These are phyloP conservation scores for Cinclus cinclus DNA, from an alignment of 2,113 vertebrate genomes.

Conservation along the genomic window DNA sequence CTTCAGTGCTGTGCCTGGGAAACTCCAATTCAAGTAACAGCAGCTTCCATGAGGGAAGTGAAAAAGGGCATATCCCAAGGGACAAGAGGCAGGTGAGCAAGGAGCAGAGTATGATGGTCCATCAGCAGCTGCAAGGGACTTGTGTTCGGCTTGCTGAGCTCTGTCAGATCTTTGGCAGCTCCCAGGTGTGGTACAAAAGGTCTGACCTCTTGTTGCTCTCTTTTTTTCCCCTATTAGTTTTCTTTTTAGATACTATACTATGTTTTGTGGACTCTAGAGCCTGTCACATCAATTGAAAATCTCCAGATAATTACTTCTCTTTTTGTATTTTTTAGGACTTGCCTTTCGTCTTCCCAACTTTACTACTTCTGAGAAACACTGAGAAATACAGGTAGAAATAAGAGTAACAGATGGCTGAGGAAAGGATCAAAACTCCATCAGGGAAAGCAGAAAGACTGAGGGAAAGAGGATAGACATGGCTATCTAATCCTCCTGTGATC, in stretches of 20 bases:
- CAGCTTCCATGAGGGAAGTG: background rate
- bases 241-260: background rate
- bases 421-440: background rate
- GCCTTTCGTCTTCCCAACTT: background rate
- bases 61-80: background rate
- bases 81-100: background rate
- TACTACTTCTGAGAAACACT: background rate
- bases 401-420: background rate
- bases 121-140: background rate
- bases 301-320: background rate
- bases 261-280: background rate
- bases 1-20: background rate
- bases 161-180: background rate
- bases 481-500: background rate
- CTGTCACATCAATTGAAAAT: background rate
- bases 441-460: background rate
- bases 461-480: background rate
- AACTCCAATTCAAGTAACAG: background rate
- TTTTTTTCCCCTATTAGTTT: background rate
- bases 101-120: background rate
- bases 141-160: rapidly evolving
- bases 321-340: background rate
- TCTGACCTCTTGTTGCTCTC: background rate
- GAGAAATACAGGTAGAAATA: background rate
- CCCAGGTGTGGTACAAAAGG: background rate